Base-by-base conservation (phyloP, 2,888 invertebrate species). In the Melitaea athalia region DNA sequence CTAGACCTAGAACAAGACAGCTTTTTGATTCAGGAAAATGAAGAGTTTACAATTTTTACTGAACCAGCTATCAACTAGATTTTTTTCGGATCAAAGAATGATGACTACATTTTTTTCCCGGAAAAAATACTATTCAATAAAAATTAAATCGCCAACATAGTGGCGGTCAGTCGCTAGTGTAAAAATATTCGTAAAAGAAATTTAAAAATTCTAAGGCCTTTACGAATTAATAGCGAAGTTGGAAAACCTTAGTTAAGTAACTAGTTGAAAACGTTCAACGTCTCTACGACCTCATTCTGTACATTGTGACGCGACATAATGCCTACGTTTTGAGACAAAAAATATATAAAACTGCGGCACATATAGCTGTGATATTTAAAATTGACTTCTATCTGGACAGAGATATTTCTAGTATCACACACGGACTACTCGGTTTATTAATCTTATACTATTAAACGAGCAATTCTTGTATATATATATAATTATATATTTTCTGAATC, bases 231-330 rank as follows among this genome's bases (percentile, higher is more conserved):
- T 50, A 57, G 49, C 17, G 61, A 62, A 64, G 68, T 64, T 61
- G 64, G 50, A 62, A 65, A 62, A 61, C 55, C 57, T 68, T 71
- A 72, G 71, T 72, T 70, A 72, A 68, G 53, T 65, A 63, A 57
- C 67, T 71, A 66, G 61, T 64, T 68, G 68, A 68, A 71, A 64
- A 64, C 70, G 61, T 64, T 67, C 62, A 45, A 60, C 64, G 66
- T 50, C 64, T 68, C 63, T 42, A 60, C 72, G 70, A 71, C 72
- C 72, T 70, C 70, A 52, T 72, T 72, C 70, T 60, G 60, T 33
- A 65, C 42, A 61, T 68, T 70, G 68, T 65, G 42, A 63, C 62
- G 67, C 62, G 43, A 64, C 62, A 67, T 64, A 43, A 64, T 64
- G 59, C 63, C 38, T 47, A 66, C 66, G 62, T 69, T 69, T 64